Evolutionary conservation across 2,888 invertebrate species (phyloP), one percentile per base, ranked within the genome.

Genomic region (Tetanocera ferruginea): DNA sequence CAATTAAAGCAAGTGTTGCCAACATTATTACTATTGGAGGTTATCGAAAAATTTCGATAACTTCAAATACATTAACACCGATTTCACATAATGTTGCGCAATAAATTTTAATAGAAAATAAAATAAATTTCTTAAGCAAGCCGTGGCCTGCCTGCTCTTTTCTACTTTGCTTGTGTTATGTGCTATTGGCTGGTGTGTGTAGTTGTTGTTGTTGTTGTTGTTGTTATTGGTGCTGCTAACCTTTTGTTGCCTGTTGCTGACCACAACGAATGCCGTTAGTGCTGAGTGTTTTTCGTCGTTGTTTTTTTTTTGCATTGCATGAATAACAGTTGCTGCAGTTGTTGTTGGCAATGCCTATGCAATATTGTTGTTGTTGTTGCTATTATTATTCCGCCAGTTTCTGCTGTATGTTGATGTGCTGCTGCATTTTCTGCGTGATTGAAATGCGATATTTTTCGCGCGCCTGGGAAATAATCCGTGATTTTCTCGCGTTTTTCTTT

Each of bases 401-500:
- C 43, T 43, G 11, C 14, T 1, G 1, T 43, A 2, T 43, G 43
- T 43, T 43, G 43, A 43, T 43, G 43, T 80, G 77, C 76, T 80
- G 77, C 79, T 78, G 76, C 55, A 76, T 76, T 72, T 34, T 79
- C 78, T 77, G 86, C 86, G 85, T 86, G 87, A 87, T 88, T 87
- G 87, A 88, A 87, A 87, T 87, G 87, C 86, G 87, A 88, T 87
- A 88, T 86, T 86, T 76, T 80, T 79, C 72, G 80, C 76, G 80
- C 83, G 87, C 86, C 84, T 86, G 86, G 86, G 87, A 86, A 87
- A 86, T 85, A 83, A 79, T 81, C 82, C 80, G 83, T 84, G 85
- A 85, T 85, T 80, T 80, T 81, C 78, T 78, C 79, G 23, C 75
- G 51, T 9, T 43, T 49, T 25, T 76, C 73, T n/a, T 31, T 28